These are phyloP conservation scores for Orchesella cincta DNA, from an alignment of 1,140 invertebrate species.

Conservation along the genomic window DNA sequence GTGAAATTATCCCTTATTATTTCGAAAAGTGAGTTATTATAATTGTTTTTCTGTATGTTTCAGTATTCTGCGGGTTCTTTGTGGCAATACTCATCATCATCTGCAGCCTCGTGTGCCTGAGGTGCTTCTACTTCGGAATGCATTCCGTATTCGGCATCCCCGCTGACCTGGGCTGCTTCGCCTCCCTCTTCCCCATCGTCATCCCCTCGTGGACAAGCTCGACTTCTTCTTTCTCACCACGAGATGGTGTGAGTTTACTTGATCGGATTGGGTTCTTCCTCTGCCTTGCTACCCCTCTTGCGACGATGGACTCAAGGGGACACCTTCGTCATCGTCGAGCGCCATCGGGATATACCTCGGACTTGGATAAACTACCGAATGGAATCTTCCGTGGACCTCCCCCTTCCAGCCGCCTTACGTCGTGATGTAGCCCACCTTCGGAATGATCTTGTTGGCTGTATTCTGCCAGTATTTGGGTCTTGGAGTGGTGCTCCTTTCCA, in stretches of 20 bases:
- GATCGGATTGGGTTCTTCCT: conserved; percentile 66
- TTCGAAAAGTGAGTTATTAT: neutral
- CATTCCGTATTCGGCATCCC: conserved; percentile 96
- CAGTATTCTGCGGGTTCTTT: conserved; percentile 59
- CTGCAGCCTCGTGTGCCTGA: conserved; percentile 78
- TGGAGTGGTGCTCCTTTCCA: conserved; percentile 67
- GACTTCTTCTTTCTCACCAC: conserved; percentile 71
- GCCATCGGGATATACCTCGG: conserved; percentile 75
- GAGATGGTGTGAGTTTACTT: conserved; percentile 68
- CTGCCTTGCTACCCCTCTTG: conserved; percentile 74
- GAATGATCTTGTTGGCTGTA: conserved; percentile 66
- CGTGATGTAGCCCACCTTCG: too few relatives aligned
- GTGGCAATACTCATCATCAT: conserved; percentile 59
- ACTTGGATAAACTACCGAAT: too few relatives aligned
- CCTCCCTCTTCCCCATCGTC: too few relatives aligned
- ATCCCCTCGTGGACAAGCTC: too few relatives aligned
- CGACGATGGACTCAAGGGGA: conserved; percentile 85
- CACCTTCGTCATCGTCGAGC: conserved; percentile 79
- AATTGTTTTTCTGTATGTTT: too few relatives aligned
- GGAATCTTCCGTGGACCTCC: too few relatives aligned
- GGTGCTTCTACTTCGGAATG: conserved; percentile 83
- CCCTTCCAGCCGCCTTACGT: too few relatives aligned
- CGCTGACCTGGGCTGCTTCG: conserved; percentile 79
- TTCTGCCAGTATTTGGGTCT: conserved; percentile 75
- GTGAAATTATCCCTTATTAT: too few relatives aligned